Conservation (phyloP, 2,113 vertebrate species). For the Zosterops hypoxanthus region DNA sequence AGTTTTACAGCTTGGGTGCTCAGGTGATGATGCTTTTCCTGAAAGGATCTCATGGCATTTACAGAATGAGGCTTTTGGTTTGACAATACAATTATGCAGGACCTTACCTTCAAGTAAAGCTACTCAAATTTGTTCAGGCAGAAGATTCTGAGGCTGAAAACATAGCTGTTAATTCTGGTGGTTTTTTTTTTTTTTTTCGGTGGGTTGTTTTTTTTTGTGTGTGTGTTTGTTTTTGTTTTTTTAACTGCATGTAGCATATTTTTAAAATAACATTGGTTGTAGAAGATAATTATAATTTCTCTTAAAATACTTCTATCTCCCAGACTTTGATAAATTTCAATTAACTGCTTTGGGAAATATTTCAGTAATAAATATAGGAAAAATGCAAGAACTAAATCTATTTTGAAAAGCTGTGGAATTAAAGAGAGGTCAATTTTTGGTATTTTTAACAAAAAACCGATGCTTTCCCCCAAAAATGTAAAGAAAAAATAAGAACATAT, state of each 20-base stretch:
- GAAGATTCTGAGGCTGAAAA: not conserved
- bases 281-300: not conserved
- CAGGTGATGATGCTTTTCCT: not conserved
- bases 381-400: not conserved
- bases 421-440: not conserved
- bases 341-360: not conserved
- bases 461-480: not conserved
- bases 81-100: not conserved
- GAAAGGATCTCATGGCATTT: not conserved
- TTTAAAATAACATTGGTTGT: not conserved
- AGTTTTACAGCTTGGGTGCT: not conserved
- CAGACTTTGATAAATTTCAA: not conserved
- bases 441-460: not conserved
- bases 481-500: not conserved
- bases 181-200: too few species aligned
- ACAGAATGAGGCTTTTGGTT: not conserved
- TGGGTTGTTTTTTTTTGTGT: too few species aligned
- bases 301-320: not conserved
- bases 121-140: not conserved
- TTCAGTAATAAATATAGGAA: not conserved
- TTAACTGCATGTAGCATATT: accelerated
- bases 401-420: not conserved
- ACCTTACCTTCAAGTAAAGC: not conserved
- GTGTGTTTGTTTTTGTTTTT: not conserved
- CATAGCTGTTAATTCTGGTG: not conserved